Evolutionary conservation across 2,888 invertebrate genomes (phyloP).

Genomic region (Hydrotaea diabolus): DNA sequence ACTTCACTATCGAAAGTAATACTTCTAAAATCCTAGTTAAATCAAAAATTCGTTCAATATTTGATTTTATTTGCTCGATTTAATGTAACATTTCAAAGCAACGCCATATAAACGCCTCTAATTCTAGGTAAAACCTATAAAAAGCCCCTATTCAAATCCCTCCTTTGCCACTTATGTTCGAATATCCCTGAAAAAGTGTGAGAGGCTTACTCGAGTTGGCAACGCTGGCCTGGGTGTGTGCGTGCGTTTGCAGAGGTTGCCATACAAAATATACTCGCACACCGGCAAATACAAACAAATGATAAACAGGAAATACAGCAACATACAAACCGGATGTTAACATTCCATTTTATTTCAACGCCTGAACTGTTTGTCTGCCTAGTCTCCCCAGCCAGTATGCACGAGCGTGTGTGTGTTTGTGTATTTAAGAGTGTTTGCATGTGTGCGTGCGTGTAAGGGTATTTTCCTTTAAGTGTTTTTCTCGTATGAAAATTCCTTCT

Average conservation of each 20-base stretch:
- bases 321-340: conserved; percentile 49
- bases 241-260: conserved; percentile 2
- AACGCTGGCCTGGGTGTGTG: too few relatives aligned
- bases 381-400: background rate
- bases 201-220: too few relatives aligned
- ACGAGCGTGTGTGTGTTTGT: conserved; percentile 14
- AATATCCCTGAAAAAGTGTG: too few relatives aligned
- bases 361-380: conserved; percentile 20
- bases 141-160: too few relatives aligned
- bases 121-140: too few relatives aligned
- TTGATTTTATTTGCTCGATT: too few relatives aligned
- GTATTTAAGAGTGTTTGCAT: background rate
- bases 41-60: too few relatives aligned
- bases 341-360: conserved; percentile 9
- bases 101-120: too few relatives aligned
- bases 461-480: conserved; percentile 3
- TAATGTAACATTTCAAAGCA: too few relatives aligned
- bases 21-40: too few relatives aligned
- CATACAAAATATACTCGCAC: background rate
- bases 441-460: background rate
- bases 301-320: conserved; percentile 53
- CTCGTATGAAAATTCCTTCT: conserved; percentile 2
- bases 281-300: conserved; percentile 44
- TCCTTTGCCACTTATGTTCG: too few relatives aligned
- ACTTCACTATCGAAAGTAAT: too few relatives aligned